Percentiles rank a stretch among this genome's conserved stretches.
Conservation (phyloP, 2,797 vertebrate genomes). For the Gadopsis marmoratus region DNA sequence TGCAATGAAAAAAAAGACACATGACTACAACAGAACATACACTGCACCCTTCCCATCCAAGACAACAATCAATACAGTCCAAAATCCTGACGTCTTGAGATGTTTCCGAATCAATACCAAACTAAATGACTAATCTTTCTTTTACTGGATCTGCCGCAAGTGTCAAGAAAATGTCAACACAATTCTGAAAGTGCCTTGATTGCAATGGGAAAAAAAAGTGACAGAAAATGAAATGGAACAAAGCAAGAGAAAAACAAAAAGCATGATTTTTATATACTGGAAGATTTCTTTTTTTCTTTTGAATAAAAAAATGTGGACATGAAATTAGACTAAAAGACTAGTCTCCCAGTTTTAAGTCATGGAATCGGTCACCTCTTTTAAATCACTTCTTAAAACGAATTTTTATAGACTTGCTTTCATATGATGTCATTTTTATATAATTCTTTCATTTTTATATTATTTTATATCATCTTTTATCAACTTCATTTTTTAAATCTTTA, state of each 20-base stretch:
- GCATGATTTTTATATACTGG: neutral
- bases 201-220: neutral
- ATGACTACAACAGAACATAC: neutral
- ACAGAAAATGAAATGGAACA: neutral
- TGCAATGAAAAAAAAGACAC: neutral
- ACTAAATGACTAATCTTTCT: conserved; percentile 43
- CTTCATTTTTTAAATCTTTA: no score
- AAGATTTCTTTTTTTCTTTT: neutral
- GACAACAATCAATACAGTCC: conserved; percentile 31
- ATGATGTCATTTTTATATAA: no score
- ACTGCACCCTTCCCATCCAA: neutral
- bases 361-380: no score
- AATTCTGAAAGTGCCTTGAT: conserved; percentile 20
- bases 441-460: no score
- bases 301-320: neutral
- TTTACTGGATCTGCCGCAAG: conserved; percentile 37
- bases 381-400: no score
- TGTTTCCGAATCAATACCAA: conserved; percentile 50
- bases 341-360: neutral
- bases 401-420: no score
- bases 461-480: no score
- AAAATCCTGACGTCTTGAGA: conserved; percentile 6
- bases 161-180: conserved; percentile 52
- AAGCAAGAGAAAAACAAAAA: neutral
- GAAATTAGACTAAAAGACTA: neutral